phyloP scores from a whole-genome alignment of 2,113 vertebrate genomes.

The Etheostoma spectabile region DNA sequence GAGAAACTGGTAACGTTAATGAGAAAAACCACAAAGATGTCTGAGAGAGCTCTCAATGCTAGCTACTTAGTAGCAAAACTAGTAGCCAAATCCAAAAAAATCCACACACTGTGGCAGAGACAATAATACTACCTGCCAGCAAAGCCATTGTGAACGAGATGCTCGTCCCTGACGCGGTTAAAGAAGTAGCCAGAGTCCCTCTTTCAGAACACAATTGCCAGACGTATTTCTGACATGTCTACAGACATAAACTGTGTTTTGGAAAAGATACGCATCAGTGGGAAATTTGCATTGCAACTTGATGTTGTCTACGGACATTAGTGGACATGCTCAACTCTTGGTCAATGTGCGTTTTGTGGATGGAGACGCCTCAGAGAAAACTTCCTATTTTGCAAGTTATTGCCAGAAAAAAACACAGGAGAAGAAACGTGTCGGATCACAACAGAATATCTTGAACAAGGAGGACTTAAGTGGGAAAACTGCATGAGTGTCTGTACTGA shows the following conservation, averaged over 20 bases:
- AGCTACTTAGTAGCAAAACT: too few species aligned
- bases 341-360: constrained; percentile 28
- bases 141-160: constrained; percentile 15
- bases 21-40: too few species aligned
- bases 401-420: constrained; percentile 28
- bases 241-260: not conserved
- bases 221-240: not conserved
- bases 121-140: too few species aligned
- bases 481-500: constrained; percentile 28
- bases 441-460: constrained; percentile 38
- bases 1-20: too few species aligned
- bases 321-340: not conserved
- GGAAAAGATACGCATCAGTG: not conserved
- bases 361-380: not conserved
- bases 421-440: constrained; percentile 19
- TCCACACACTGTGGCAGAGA: constrained; percentile 17
- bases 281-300: not conserved
- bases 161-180: not conserved
- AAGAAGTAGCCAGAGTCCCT: not conserved
- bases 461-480: constrained; percentile 18
- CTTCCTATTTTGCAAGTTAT: not conserved
- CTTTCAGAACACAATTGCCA: not conserved
- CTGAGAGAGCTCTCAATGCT: too few species aligned
- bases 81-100: constrained; percentile 23
- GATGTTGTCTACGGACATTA: not conserved